Evolutionary conservation across 2,113 vertebrate species (phyloP), one percentile per base, ranked within the genome.

Genomic region (Petrocephalus microphthalmus): DNA sequence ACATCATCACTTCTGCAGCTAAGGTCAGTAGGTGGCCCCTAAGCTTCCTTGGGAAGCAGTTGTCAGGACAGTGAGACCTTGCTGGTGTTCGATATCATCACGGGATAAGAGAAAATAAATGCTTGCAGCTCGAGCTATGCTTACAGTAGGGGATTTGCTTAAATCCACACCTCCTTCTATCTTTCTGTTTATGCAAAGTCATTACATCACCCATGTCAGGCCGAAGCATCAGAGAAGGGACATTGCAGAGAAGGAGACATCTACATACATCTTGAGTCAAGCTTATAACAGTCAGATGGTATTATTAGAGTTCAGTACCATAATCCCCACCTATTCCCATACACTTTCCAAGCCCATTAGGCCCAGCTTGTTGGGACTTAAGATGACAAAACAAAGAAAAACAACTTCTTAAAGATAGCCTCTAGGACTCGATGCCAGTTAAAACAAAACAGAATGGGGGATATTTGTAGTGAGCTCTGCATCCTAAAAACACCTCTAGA

Each of bases 1-100:
- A 85, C 81, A 64, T 88, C 81, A 88, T 53, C 56, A 84, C 54
- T 82, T 88, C 53, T 56, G 52, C 49, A n/a, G 8, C 13, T 22
- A 83, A 87, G 67, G 85, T 78, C 85, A 87, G 13, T 8, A 56
- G 29, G 33, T 57, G 51, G 81, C 74, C 67, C 47, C 54, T 29
- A 11, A 8, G 49, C 83, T 51, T 85, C 81, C 88, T n/a, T 49
- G 64, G 11, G 84, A 78, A 74, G 84, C 56, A n/a, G 57, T 86
- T 78, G 71, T 78, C 71, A 78, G 71, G 71, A 78, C 33, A 78
- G 33, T 15, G 37, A 78, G 71, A 78, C 71, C 71, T 78, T 78
- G 71, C 33, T 42, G 71, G 71, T 42, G 71, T 78, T 78, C 33
- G 15, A 78, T 42, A 19, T 78, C 71, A 42, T 78, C 13, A 15